Evolutionary conservation across 2,888 invertebrate genomes (phyloP), one percentile per base, ranked within the genome.

Genomic region (Polia nebulosa): DNA sequence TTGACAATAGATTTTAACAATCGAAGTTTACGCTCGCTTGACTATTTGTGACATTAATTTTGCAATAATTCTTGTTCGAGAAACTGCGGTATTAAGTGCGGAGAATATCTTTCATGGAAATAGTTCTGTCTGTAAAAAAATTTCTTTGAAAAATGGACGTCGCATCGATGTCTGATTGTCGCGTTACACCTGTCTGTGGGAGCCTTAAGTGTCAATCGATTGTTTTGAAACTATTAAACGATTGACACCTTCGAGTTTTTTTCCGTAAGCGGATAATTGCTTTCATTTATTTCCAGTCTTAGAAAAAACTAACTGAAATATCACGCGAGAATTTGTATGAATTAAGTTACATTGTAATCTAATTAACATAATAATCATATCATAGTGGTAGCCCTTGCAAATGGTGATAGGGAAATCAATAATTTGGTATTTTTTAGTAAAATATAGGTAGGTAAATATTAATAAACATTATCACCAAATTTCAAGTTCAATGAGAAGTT

Each of bases 201-300:
- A 20, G 2, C 9, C 32, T 52, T 32, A 52, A 32, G 53, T 25
- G 13, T 29, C 25, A 58, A 58, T 63, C n/a, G 8, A 67, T 52
- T 72, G 47, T 66, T 60, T 73, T 22, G 20, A 68, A 69, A 62
- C 22, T 25, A 9, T 65, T 27, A 65, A 15, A 62, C 2, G 53
- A 61, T 51, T 55, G 61, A 62, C 64, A 69, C 64, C 53, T 77
- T 20, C 7, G 1, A 53, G 44, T 62, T 56, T 73, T 70, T 76
- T 61, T 51, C n/a, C 52, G 27, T 72, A 72, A 65, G 53, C 22
- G 15, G 25, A 44, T 64, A 78, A 78, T 64, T 29, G 49, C 17
- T 60, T 45, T 68, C 51, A 34, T 66, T 72, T 67, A 71, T 63
- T 55, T 41, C 22, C 5, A 34, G 34, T 15, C 17, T 3, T 7